phyloP scores from a whole-genome alignment of 2,888 invertebrate genomes.

The Alloplasta piceator region DNA sequence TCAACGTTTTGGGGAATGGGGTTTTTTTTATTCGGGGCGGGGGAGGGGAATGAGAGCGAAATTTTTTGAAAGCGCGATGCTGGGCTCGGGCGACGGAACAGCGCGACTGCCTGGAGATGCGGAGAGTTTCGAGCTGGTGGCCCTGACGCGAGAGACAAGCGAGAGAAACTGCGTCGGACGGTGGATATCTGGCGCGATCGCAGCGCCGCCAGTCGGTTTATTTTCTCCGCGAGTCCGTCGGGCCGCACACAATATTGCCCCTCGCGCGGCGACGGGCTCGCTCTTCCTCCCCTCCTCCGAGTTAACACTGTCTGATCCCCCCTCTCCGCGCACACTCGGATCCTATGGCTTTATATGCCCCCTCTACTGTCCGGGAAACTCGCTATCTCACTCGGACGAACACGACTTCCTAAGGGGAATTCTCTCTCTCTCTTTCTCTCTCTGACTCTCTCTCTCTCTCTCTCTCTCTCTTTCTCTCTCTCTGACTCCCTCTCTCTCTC shows the following conservation, averaged over 20 bases:
- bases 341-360: background rate
- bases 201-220: constrained; percentile 72
- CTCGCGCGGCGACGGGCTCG: constrained; percentile 54
- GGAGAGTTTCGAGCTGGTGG: too few species aligned
- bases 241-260: constrained; percentile 69
- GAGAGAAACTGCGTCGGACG: too few species aligned
- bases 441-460: constrained; percentile 30
- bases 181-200: constrained; percentile 77
- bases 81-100: constrained; percentile 85
- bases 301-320: constrained; percentile 11
- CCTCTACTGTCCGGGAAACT: background rate
- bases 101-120: constrained; percentile 82
- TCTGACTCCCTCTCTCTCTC: too few species aligned
- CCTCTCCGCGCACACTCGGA: too few species aligned
- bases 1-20: too few species aligned
- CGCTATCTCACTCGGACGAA: constrained; percentile 36
- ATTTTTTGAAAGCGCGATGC: constrained; percentile 20
- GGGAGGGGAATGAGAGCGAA: too few species aligned
- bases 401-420: constrained; percentile 6
- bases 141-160: too few species aligned
- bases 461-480: constrained; percentile 26
- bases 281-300: too few species aligned
- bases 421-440: constrained; percentile 14
- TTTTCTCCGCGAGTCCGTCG: constrained; percentile 78
- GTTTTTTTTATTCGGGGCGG: too few species aligned